Evolutionary conservation across 1,140 invertebrate genomes (phyloP).

Genomic region (Bradysia coprophila): DNA sequence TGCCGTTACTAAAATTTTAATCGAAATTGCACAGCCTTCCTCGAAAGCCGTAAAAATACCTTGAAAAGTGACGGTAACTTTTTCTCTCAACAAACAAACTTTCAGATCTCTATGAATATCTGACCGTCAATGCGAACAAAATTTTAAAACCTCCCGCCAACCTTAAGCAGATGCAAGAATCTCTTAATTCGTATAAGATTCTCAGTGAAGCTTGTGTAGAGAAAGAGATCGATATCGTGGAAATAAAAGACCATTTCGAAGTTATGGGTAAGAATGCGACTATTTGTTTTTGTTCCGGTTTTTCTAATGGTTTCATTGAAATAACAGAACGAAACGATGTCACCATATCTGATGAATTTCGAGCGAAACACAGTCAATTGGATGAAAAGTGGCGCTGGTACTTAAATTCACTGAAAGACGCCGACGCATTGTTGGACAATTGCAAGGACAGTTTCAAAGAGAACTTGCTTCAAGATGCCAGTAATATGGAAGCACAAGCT

Average conservation of each 20-base stretch:
- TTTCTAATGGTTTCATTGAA: background rate
- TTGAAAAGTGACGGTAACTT: too few relatives aligned
- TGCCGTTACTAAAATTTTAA: too few relatives aligned
- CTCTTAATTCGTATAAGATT: too few relatives aligned
- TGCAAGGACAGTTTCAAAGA: slow-evolving; percentile 56
- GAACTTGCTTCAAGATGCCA: slow-evolving; percentile 39
- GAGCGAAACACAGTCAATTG: slow-evolving; percentile 37
- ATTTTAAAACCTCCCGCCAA: too few relatives aligned
- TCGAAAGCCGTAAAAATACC: too few relatives aligned
- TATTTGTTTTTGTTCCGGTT: background rate
- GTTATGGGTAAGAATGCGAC: slow-evolving; percentile 36
- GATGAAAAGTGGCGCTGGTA: slow-evolving; percentile 41
- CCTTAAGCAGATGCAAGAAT: too few relatives aligned
- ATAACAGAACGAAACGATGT: slow-evolving; percentile 52
- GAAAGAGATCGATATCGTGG: slow-evolving; percentile 45
- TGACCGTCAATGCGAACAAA: too few relatives aligned
- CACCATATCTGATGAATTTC: slow-evolving; percentile 32
- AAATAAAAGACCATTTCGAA: slow-evolving; percentile 48
- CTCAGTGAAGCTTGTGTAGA: too few relatives aligned
- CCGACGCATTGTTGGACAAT: slow-evolving; percentile 41
- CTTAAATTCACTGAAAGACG: slow-evolving; percentile 37
- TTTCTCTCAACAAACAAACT: too few relatives aligned
- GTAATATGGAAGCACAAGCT: slow-evolving; percentile 39
- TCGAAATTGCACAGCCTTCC: too few relatives aligned
- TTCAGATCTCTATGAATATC: too few relatives aligned